phyloP scores from a whole-genome alignment of 2,113 vertebrate species.

The Artemisiospiza belli region DNA sequence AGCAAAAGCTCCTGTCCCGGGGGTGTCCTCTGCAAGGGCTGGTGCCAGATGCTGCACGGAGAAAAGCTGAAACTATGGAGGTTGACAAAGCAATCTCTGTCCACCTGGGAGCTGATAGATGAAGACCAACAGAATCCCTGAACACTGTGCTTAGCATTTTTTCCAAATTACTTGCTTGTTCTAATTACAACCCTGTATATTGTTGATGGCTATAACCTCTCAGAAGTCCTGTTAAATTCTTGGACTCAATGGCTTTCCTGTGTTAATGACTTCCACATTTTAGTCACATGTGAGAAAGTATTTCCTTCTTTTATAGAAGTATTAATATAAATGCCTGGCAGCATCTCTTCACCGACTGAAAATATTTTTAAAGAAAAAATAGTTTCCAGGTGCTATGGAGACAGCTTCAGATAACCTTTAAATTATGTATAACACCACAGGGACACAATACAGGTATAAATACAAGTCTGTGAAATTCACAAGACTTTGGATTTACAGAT shows the following conservation, averaged over 20 bases:
- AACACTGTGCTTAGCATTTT: not conserved
- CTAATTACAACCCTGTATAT: not conserved
- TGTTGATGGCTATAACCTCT: not conserved
- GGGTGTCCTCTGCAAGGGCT: not conserved
- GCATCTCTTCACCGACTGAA: not conserved
- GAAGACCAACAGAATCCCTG: not conserved
- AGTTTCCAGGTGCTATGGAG: not conserved
- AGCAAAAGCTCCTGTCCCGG: not conserved
- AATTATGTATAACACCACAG: not conserved
- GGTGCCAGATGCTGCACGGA: not conserved
- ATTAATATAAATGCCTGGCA: not conserved
- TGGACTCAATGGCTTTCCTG: not conserved
- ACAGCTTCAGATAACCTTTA: not conserved
- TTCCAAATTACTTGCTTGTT: not conserved
- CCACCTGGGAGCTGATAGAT: not conserved
- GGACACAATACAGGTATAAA: not conserved
- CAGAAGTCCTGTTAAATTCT: constrained; percentile 10
- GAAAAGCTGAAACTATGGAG: not conserved
- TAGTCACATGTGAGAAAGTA: not conserved
- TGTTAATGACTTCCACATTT: constrained; percentile 49
- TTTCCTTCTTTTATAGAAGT: constrained; percentile 8
- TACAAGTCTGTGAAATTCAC: not conserved
- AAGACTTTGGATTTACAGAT: not conserved
- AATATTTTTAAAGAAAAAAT: not conserved
- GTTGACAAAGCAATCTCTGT: not conserved